phyloP scores from a whole-genome alignment of 2,888 invertebrate species.

The Torymus texanus region DNA sequence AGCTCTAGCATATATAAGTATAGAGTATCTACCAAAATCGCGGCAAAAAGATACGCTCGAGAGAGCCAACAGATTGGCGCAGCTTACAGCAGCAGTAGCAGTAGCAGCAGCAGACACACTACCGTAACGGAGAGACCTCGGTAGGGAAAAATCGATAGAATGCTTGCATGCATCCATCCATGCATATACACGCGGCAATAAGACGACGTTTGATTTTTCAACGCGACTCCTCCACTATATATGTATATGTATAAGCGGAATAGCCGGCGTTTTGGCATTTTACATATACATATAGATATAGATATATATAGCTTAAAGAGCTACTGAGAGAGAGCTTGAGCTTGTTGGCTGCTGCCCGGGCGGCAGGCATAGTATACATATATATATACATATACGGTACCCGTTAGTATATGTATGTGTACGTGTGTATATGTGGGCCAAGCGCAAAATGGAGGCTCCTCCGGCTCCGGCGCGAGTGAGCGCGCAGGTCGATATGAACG shows the following conservation, averaged over 20 bases:
- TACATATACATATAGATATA: not conserved
- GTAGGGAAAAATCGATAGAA: conserved; percentile 23
- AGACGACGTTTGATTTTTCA: conserved; percentile 33
- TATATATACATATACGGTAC: no score
- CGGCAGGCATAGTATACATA: no score
- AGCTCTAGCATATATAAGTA: no score
- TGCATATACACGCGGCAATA: no score
- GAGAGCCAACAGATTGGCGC: not conserved
- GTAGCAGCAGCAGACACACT: not conserved
- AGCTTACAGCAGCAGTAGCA: not conserved
- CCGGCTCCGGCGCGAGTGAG: conserved; percentile 46
- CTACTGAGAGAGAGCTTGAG: no score
- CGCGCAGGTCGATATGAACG: conserved; percentile 70
- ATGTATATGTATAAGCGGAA: not conserved
- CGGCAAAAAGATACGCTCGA: no score
- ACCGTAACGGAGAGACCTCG: not conserved
- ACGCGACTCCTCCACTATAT: not conserved
- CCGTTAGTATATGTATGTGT: not conserved
- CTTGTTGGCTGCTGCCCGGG: no score
- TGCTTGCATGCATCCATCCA: not conserved
- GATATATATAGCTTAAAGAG: no score
- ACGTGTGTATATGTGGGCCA: conserved; percentile 66
- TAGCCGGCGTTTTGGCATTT: not conserved
- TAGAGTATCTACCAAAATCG: no score
- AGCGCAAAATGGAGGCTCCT: conserved; percentile 69